Conservation (phyloP, 2,888 invertebrate species). For the Alviniconcha strummeri region DNA sequence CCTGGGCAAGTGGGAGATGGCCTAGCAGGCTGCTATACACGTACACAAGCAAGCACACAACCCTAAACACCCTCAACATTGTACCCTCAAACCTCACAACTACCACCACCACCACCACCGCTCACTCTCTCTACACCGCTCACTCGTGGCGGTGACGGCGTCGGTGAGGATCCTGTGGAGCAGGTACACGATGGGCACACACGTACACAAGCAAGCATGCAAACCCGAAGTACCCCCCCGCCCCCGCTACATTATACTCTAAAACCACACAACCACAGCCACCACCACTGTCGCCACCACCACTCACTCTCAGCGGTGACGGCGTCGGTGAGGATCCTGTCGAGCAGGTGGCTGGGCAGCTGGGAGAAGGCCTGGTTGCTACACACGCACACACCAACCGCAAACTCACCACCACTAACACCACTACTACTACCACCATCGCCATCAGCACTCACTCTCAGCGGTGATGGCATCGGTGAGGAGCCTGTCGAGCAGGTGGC, state of each 20-base stretch:
- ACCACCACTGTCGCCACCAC: not conserved
- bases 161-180: no score
- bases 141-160: constrained; percentile 53
- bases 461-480: constrained; percentile 68
- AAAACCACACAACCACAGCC: not conserved
- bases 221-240: not conserved
- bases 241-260: not conserved
- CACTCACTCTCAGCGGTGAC: constrained; percentile 54
- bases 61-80: no score
- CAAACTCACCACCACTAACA: not conserved
- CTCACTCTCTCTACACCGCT: not conserved
- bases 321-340: constrained; percentile 73
- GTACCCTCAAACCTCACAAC: no score
- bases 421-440: not conserved
- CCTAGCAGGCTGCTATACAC: no score
- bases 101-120: not conserved
- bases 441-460: constrained; percentile 44
- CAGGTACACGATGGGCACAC: no score
- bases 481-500: constrained; percentile 72
- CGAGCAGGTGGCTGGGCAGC: constrained; percentile 74
- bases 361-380: constrained; percentile 79
- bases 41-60: not conserved
- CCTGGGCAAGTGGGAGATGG: no score
- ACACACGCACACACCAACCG: not conserved
- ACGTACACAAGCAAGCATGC: not conserved